Percentiles rank a stretch among this genome's conserved stretches.
Conservation (phyloP, 2,113 vertebrate genomes). For the Microtus oregoni region DNA sequence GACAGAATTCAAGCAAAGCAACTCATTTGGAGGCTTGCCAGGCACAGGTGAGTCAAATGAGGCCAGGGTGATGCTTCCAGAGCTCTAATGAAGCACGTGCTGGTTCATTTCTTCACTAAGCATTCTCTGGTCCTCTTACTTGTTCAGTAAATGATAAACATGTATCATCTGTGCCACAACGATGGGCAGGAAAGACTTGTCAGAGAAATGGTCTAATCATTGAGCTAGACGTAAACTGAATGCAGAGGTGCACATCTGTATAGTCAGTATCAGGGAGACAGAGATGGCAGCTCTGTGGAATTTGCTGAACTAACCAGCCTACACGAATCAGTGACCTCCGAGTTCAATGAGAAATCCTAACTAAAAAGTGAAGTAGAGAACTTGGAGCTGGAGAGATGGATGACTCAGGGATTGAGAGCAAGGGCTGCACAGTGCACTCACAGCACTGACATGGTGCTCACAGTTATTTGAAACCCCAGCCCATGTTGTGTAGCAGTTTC, state of each 20-base stretch:
- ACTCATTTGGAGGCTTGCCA: background rate
- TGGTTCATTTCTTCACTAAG: background rate
- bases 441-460: background rate
- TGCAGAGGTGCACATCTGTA: background rate
- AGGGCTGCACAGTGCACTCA: no score
- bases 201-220: background rate
- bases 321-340: background rate
- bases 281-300: background rate
- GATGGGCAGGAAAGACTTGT: background rate
- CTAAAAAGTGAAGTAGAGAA: background rate
- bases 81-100: background rate
- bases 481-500: background rate
- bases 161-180: background rate
- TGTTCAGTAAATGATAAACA: background rate
- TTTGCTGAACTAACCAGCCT: background rate
- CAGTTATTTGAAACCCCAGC: no score
- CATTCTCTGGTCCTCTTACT: background rate
- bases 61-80: background rate
- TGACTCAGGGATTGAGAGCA: background rate
- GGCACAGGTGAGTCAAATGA: background rate
- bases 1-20: background rate
- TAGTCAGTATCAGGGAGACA: background rate
- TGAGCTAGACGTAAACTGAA: background rate
- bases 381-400: background rate
- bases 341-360: background rate